These are phyloP conservation scores for Druon quercuslanigerum DNA, from an alignment of 1,140 invertebrate species.

Conservation along the genomic window DNA sequence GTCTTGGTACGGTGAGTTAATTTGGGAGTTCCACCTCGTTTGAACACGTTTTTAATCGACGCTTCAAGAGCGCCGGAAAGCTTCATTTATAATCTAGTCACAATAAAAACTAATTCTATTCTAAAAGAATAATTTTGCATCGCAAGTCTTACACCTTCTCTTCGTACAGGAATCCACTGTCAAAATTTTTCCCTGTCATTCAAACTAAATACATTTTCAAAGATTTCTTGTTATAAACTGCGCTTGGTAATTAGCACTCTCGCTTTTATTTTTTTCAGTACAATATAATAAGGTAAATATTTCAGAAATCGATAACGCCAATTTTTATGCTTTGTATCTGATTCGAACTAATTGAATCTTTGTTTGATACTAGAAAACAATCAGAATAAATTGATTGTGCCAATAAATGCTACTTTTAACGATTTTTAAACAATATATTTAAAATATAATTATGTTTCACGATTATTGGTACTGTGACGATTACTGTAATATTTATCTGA, in stretches of 20 bases:
- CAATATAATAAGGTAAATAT: too few relatives aligned
- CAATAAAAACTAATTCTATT: conserved; percentile 76
- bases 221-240: background rate
- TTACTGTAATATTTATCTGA: too few relatives aligned
- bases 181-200: background rate
- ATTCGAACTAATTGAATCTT: too few relatives aligned
- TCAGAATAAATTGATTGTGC: too few relatives aligned
- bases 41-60: conserved; percentile 72
- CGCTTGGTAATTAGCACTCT: background rate
- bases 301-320: too few relatives aligned
- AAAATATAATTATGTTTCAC: too few relatives aligned
- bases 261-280: too few relatives aligned
- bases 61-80: conserved; percentile 64
- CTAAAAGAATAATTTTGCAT: conserved; percentile 52
- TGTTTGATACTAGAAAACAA: too few relatives aligned
- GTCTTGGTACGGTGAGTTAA: conserved; percentile 56
- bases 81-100: conserved; percentile 76
- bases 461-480: too few relatives aligned
- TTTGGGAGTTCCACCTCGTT: conserved; percentile 63
- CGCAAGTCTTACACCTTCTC: conserved; percentile 1
- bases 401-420: too few relatives aligned
- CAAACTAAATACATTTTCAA: background rate
- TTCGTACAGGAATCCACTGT: background rate
- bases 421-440: too few relatives aligned
- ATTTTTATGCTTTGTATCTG: too few relatives aligned